These are phyloP conservation scores for Carlito syrichta DNA, from an alignment of 2,113 vertebrate genomes.

Conservation along the genomic window DNA sequence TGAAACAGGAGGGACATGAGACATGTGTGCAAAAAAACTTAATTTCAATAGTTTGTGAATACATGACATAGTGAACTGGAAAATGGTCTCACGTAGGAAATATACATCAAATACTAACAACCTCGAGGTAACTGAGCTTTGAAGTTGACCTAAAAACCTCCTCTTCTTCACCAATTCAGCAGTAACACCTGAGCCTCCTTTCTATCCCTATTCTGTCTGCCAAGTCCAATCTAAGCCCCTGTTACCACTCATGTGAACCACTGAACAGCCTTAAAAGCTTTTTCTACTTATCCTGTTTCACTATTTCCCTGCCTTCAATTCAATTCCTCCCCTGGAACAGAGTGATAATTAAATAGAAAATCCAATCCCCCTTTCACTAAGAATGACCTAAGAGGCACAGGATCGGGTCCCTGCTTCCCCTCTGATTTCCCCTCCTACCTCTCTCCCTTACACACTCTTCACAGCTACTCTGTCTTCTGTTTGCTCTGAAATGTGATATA, in stretches of 20 bases:
- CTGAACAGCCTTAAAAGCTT: background rate
- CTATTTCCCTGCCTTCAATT: background rate
- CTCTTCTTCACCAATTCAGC: background rate
- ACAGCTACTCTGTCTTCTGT: background rate
- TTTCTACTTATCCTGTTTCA: background rate
- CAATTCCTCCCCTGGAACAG: accelerated
- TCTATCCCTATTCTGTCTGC: background rate
- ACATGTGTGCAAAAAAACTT: background rate
- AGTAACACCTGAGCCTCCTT: background rate
- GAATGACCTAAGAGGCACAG: accelerated
- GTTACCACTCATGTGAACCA: background rate
- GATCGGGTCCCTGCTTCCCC: accelerated
- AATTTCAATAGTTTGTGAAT: background rate
- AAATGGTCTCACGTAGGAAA: background rate
- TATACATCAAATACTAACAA: background rate
- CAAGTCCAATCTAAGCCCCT: accelerated
- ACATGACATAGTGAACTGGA: no score
- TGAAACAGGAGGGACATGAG: background rate
- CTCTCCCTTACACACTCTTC: no score
- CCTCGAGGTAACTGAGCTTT: background rate
- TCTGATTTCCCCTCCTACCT: background rate
- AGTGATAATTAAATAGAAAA: background rate
- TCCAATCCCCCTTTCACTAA: background rate
- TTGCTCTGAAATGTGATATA: background rate
- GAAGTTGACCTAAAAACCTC: accelerated